Conservation (phyloP, 2,888 invertebrate genomes). For the Drosophila kanekoi region DNA sequence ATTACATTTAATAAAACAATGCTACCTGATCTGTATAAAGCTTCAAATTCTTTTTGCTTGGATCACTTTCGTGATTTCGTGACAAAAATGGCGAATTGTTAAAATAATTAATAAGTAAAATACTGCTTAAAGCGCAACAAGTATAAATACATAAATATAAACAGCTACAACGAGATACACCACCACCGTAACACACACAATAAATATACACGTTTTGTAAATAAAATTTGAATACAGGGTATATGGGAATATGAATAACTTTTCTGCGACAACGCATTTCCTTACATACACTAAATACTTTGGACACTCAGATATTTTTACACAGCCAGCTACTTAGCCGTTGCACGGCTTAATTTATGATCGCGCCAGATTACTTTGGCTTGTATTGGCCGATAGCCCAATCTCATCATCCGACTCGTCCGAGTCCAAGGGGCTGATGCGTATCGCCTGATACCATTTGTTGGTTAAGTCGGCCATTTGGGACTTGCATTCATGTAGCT, state of each 20-base stretch:
- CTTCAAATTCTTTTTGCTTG: slow-evolving; percentile 13
- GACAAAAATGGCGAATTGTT: slow-evolving; percentile 1
- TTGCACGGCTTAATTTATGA: slow-evolving; percentile 41
- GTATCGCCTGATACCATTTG: slow-evolving; percentile 98
- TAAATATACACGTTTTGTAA: slow-evolving; percentile 3
- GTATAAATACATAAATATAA: slow-evolving; percentile 6
- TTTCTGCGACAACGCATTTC: not conserved
- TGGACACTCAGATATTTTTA: slow-evolving; percentile 21
- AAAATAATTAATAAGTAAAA: slow-evolving; percentile 12
- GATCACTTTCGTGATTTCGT: not conserved
- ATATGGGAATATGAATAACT: slow-evolving; percentile 2
- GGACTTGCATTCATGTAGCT: slow-evolving; percentile 97
- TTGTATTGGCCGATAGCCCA: slow-evolving; percentile 81
- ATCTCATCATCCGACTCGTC: slow-evolving; percentile 89
- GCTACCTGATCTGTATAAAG: slow-evolving; percentile 28
- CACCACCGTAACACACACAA: slow-evolving; percentile 18
- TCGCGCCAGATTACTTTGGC: slow-evolving; percentile 72
- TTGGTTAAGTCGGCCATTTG: slow-evolving; percentile 98
- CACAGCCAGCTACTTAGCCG: slow-evolving; percentile 7
- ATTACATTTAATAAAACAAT: slow-evolving; percentile 18
- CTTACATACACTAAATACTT: slow-evolving; percentile 19
- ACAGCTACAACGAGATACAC: not conserved
- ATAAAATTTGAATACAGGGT: not conserved
- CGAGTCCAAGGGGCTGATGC: slow-evolving; percentile 94
- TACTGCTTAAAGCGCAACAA: slow-evolving; percentile 28